Conservation (phyloP, 2,888 invertebrate genomes). For the Leptopilina myrica region DNA sequence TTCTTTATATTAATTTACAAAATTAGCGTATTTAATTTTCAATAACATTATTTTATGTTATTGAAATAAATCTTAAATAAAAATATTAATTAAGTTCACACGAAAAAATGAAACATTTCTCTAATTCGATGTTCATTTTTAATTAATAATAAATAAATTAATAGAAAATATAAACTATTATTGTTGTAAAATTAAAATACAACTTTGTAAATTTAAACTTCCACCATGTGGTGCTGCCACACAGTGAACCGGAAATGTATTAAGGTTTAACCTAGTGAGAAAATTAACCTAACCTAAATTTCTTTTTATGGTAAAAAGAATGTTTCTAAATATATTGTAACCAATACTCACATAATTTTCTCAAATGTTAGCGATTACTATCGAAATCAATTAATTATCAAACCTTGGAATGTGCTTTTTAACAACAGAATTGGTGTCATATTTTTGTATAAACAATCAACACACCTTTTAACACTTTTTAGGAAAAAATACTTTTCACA, state of each 20-base stretch:
- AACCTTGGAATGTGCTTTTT: background rate
- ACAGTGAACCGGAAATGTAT: background rate
- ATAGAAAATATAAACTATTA: no score
- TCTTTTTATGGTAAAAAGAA: background rate
- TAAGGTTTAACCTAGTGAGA: background rate
- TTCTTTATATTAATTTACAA: no score
- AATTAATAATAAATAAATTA: no score
- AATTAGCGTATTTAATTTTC: no score
- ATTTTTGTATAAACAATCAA: constrained; percentile 12
- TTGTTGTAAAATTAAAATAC: background rate
- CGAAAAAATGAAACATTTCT: no score
- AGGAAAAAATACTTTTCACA: background rate
- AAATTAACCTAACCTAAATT: background rate
- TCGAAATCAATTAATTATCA: background rate
- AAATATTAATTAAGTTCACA: no score
- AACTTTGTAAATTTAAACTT: background rate
- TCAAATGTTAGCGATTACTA: background rate
- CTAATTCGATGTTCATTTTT: no score
- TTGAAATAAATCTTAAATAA: no score
- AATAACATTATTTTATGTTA: no score
- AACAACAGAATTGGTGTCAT: background rate
- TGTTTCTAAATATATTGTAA: background rate
- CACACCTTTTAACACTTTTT: constrained; percentile 13
- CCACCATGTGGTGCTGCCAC: constrained; percentile 16
- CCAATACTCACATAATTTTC: background rate